Evolutionary conservation across 2,888 invertebrate genomes (phyloP).

Genomic region (Sclerodermus sp.): DNA sequence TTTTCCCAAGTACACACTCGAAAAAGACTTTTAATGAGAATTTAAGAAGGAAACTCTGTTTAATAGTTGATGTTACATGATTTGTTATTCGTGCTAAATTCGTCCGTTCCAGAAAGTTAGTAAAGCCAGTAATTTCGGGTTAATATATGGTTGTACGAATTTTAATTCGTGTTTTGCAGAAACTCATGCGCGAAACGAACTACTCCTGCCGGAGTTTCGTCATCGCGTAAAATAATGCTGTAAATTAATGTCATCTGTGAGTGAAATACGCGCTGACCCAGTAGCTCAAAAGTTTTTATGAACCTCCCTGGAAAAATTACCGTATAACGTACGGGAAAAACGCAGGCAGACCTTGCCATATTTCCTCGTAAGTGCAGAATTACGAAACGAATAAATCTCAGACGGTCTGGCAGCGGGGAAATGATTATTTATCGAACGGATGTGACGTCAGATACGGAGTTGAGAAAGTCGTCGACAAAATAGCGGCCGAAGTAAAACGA

Average conservation of each 20-base stretch:
- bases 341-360: background rate
- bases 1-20: too few relatives aligned
- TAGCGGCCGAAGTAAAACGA: constrained; percentile 14
- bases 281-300: background rate
- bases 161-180: too few relatives aligned
- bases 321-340: constrained; percentile 5
- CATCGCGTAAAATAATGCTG: background rate
- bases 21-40: too few relatives aligned
- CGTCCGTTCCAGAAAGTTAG: too few relatives aligned
- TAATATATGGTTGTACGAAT: too few relatives aligned
- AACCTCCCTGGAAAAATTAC: background rate
- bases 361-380: constrained; percentile 12
- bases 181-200: too few relatives aligned
- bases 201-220: background rate
- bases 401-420: constrained; percentile 21
- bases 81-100: too few relatives aligned
- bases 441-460: constrained; percentile 11
- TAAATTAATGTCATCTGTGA: background rate
- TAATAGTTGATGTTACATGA: too few relatives aligned
- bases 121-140: too few relatives aligned
- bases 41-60: too few relatives aligned
- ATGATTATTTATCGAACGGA: constrained; percentile 31
- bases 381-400: constrained; percentile 23
- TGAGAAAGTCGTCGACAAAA: constrained; percentile 13
- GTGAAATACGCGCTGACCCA: background rate